phyloP scores from a whole-genome alignment of 2,113 vertebrate species.

The Hirundichthys speculiger region DNA sequence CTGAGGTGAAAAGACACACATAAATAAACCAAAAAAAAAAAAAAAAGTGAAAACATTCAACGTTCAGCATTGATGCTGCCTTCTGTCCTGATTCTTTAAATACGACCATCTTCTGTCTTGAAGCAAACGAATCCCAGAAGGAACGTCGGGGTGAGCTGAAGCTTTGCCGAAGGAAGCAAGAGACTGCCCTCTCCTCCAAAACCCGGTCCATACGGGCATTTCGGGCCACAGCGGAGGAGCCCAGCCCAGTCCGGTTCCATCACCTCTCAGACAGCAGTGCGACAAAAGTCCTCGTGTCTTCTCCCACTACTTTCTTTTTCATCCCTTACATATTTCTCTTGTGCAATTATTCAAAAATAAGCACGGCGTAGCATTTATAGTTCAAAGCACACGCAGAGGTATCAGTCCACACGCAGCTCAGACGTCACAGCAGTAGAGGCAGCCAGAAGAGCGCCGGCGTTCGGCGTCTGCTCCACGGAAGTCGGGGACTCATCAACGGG shows the following conservation, averaged over 20 bases:
- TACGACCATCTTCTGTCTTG: conserved; percentile 34
- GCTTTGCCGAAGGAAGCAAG: conserved; percentile 27
- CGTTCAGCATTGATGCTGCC: conserved; percentile 24
- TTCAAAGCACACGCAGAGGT: conserved; percentile 33
- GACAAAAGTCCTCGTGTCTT: conserved; percentile 14
- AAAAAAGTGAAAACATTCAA: conserved; percentile 22
- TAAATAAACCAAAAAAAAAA: conserved; percentile 59
- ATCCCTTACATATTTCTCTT: conserved; percentile 23
- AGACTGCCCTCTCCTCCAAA: conserved; percentile 24
- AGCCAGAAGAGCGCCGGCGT: conserved; percentile 42
- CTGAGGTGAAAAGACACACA: conserved; percentile 44
- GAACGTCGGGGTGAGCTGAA: conserved; percentile 42
- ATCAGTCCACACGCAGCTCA: conserved; percentile 35
- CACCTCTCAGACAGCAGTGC: conserved; percentile 46
- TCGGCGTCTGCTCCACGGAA: conserved; percentile 22
- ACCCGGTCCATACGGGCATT: conserved; percentile 39
- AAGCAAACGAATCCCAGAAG: conserved; percentile 36
- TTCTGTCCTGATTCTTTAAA: conserved; percentile 25
- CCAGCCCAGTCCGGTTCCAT: conserved; percentile 24
- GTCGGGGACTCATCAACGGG: neutral
- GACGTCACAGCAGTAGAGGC: conserved; percentile 64
- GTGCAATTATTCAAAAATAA: conserved; percentile 25
- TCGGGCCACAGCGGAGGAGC: conserved; percentile 18
- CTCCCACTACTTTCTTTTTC: conserved; percentile 24
- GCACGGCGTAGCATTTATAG: conserved; percentile 29